Conservation (phyloP, 92 coral and sea anemone species). For the Porites lobata region DNA sequence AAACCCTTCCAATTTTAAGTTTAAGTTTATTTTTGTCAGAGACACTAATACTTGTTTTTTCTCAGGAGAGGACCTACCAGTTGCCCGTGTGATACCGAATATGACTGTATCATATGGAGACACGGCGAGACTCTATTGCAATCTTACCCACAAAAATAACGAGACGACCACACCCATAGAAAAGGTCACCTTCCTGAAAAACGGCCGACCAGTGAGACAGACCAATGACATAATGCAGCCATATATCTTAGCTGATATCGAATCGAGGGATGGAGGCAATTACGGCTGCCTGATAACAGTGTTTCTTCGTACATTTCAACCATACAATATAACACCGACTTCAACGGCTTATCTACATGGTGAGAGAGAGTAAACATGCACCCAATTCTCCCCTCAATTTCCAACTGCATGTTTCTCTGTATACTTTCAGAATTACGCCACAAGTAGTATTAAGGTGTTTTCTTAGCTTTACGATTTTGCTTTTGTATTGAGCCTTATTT, state of each 20-base stretch:
- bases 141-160: slow-evolving; percentile 47
- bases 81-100: slow-evolving; percentile 46
- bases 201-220: background rate
- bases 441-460: too few relatives aligned
- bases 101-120: slow-evolving; percentile 54
- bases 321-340: slow-evolving; percentile 17
- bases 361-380: background rate
- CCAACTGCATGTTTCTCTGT: too few relatives aligned
- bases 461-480: too few relatives aligned
- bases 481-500: too few relatives aligned
- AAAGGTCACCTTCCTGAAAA: slow-evolving; percentile 8
- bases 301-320: background rate
- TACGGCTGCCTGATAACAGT: slow-evolving; percentile 16
- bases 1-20: too few relatives aligned
- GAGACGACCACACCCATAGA: slow-evolving; percentile 16
- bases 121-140: slow-evolving; percentile 45
- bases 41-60: background rate
- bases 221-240: slow-evolving; percentile 22
- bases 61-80: slow-evolving; percentile 66
- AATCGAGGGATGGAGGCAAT: slow-evolving; percentile 16
- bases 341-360: slow-evolving; percentile 25
- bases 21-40: background rate
- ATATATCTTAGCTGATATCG: background rate
- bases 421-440: too few relatives aligned
- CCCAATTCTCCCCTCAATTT: too few relatives aligned